phyloP scores from a whole-genome alignment of 2,113 vertebrate genomes.

The Felis catus region F.catus_Fca126_mat1.0 CM031420.1:153866001-153866500 shows the following conservation, averaged over 20 bases:
- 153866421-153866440: neutral
- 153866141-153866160: neutral
- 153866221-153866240: neutral
- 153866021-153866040: neutral
- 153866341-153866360: neutral
- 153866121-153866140: neutral
- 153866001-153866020: neutral
- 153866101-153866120: neutral
- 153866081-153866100: neutral
- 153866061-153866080: neutral
- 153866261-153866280: neutral
- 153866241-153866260: neutral
- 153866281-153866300: neutral
- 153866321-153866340: neutral
- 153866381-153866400: neutral
- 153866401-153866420: neutral
- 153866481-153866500: neutral
- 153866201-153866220: neutral
- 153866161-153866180: neutral
- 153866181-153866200: neutral
- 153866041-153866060: neutral
- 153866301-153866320: neutral
- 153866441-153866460: neutral
- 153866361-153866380: neutral
- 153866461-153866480: neutral